Evolutionary conservation across 2,113 vertebrate species (phyloP), one percentile per base, ranked within the genome.

Genomic region (Ictalurus punctatus): DNA sequence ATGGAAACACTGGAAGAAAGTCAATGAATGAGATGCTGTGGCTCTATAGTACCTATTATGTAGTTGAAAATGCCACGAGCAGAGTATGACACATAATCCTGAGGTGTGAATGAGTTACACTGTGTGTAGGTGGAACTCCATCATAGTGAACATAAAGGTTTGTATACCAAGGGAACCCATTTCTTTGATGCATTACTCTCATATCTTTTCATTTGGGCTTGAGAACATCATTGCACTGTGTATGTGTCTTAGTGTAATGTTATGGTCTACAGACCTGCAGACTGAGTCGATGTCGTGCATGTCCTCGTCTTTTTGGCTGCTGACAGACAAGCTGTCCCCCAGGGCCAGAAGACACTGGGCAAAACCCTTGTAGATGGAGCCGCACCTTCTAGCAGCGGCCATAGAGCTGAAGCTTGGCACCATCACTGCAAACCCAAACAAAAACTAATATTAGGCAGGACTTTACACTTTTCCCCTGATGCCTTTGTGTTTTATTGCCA

Each of bases 341-440:
- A 99, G 94, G 87, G 96, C 96, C 95, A 99, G 96, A 87, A 99
- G 96, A 95, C 98, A 99, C 84, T 95, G 93, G 0, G 98, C 98
- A 1, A 99, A 99, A 74, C 98, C 98, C 93, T 96, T 97, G 94
- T 98, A 99, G 95, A 99, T 98, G 92, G 96, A 97, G 93, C 97
- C 95, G 83, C 98, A 99, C 91, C 92, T 95, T 91, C 94, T 94
- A 91, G 94, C 92, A 90, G 95, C 95, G 0, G 92, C 95, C 30
- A 94, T 95, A 65, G 94, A 94, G 69, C 94, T 91, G 0, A 94
- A 85, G 19, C 90, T 87, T 0, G 92, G 93, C 40, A 93, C 92
- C 90, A 94, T 90, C 89, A 95, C 96, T 96, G 93, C 8, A 84
- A 82, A 84, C 9, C 80, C 14, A 69, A 12, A 90, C 34, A 89